Percentiles rank a stretch among this genome's conserved stretches.
These are phyloP conservation scores for Phorcus lineatus DNA, from an alignment of 2,888 invertebrate genomes.

Conservation along the genomic window DNA sequence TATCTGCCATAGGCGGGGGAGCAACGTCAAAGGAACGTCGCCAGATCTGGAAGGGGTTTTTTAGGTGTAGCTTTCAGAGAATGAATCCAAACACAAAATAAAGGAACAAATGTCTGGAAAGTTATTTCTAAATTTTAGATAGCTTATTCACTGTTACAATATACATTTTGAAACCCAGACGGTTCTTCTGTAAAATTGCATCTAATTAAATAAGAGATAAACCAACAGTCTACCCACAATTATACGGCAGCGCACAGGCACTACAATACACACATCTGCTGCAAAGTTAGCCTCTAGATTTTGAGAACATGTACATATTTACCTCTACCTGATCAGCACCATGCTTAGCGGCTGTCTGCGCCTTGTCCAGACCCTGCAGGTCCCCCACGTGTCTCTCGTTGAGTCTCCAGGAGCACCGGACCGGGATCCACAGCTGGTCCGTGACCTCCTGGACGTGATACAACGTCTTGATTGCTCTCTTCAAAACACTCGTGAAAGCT, in stretches of 20 bases:
- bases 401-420: conserved; percentile 73
- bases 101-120: too few relatives aligned
- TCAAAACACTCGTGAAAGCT: conserved; percentile 75
- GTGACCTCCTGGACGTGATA: conserved; percentile 73
- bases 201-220: too few relatives aligned
- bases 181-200: too few relatives aligned
- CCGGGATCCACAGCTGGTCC: conserved; percentile 76
- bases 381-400: conserved; percentile 76
- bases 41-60: conserved; percentile 69
- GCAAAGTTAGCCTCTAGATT: too few relatives aligned
- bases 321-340: conserved; percentile 76
- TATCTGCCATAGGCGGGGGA: conserved; percentile 71
- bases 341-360: conserved; percentile 75
- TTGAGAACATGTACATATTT: too few relatives aligned
- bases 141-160: too few relatives aligned
- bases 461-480: conserved; percentile 75
- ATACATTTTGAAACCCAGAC: too few relatives aligned
- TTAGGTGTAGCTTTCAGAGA: background rate
- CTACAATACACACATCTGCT: too few relatives aligned
- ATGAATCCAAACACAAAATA: too few relatives aligned
- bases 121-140: too few relatives aligned
- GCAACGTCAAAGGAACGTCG: conserved; percentile 75
- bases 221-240: too few relatives aligned
- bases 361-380: conserved; percentile 75
- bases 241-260: too few relatives aligned